These are phyloP conservation scores for zebrafish (Danio rerio) DNA, from an alignment of 2,113 vertebrate species.

Conservation along the genomic window DNA sequence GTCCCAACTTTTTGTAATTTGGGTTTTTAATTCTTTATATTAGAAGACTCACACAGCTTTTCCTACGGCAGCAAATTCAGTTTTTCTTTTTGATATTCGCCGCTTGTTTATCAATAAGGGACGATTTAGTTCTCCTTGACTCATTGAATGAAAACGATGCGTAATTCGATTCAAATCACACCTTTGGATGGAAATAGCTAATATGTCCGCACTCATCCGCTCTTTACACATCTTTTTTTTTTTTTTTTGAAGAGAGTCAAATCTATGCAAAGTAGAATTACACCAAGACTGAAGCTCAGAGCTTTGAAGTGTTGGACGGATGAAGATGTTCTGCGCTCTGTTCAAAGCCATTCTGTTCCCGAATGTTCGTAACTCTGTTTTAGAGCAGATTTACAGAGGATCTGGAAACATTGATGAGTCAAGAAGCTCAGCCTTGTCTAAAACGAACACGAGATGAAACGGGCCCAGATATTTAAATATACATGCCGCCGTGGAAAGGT, in stretches of 20 bases:
- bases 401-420: constrained; percentile 64
- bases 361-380: constrained; percentile 75
- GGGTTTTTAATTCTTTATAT: too few species aligned
- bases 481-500: constrained; percentile 70
- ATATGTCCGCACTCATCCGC: background rate
- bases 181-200: too few species aligned
- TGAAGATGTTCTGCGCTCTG: constrained; percentile 78
- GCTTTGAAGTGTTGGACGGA: constrained; percentile 77
- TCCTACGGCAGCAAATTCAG: too few species aligned
- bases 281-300: constrained; percentile 53
- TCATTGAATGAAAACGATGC: too few species aligned
- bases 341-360: constrained; percentile 70
- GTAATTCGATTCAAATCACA: too few species aligned
- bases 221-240: background rate
- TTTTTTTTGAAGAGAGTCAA: constrained; percentile 30
- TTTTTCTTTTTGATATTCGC: too few species aligned
- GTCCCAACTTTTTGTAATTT: too few species aligned
- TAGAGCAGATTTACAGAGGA: constrained; percentile 68
- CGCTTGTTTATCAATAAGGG: too few species aligned
- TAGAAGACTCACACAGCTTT: too few species aligned
- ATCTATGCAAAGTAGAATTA: constrained; percentile 63
- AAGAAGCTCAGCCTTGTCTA: constrained; percentile 70
- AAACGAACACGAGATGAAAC: constrained; percentile 74
- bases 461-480: constrained; percentile 76
- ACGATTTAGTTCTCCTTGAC: too few species aligned